phyloP scores from a whole-genome alignment of 2,113 vertebrate species.

The Symphodus melops region DNA sequence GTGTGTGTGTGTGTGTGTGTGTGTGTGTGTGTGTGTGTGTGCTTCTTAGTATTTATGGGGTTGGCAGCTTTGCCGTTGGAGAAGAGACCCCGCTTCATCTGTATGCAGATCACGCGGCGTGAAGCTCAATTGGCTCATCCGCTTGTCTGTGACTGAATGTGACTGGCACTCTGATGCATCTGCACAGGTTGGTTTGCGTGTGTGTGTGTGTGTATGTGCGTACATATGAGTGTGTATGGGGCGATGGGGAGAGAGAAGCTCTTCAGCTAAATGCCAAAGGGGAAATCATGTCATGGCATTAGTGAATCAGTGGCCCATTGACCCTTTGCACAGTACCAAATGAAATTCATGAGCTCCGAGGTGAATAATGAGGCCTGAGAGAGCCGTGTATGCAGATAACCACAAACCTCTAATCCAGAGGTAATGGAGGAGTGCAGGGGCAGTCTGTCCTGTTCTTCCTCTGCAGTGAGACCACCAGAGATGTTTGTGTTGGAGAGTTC shows the following conservation, averaged over 20 bases:
- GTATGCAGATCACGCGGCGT: constrained; percentile 79
- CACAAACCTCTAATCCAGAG: constrained; percentile 10
- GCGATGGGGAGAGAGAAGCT: not conserved
- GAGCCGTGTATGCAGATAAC: constrained; percentile 24
- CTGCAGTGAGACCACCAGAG: not conserved
- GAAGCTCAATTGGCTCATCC: constrained; percentile 68
- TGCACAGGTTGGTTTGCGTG: not conserved
- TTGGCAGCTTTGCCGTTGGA: not conserved
- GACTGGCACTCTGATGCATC: constrained; percentile 76
- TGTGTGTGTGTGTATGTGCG: not conserved
- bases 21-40: constrained; percentile 2
- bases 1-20: not conserved
- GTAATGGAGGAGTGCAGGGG: not conserved
- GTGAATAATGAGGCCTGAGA: constrained; percentile 44
- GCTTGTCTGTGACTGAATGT: constrained; percentile 75
- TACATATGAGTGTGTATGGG: not conserved
- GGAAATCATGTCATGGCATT: constrained; percentile 76
- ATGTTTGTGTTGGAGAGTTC: not conserved
- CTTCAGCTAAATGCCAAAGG: constrained; percentile 74
- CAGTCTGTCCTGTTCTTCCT: not conserved
- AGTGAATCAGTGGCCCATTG: constrained; percentile 63
- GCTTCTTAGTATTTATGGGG: constrained; percentile 45
- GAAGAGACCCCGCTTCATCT: constrained; percentile 69
- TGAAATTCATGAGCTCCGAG: constrained; percentile 46
- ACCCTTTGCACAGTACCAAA: constrained; percentile 52